Conservation (phyloP, 2,113 vertebrate genomes). For the Electrona antarctica region DNA sequence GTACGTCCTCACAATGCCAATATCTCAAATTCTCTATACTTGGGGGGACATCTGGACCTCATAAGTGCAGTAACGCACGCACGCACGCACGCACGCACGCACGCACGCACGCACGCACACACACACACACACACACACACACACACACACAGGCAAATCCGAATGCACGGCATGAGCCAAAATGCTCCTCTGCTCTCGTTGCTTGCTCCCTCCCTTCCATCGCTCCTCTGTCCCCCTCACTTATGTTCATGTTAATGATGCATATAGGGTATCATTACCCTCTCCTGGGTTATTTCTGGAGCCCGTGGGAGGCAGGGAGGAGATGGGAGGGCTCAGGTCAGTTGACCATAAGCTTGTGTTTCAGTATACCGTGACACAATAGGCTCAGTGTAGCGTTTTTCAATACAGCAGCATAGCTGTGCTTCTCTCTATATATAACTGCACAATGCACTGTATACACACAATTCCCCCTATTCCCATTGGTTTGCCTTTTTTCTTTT, state of each 20-base stretch:
- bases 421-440: background rate
- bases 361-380: slow-evolving; percentile 15
- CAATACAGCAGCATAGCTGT: background rate
- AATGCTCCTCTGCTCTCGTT: background rate
- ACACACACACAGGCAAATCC: background rate
- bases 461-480: background rate
- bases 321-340: slow-evolving; percentile 10
- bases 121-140: background rate
- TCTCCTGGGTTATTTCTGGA: slow-evolving; percentile 30
- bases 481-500: background rate
- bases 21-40: no score
- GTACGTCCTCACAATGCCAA: no score
- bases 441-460: background rate
- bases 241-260: slow-evolving; percentile 17
- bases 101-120: background rate
- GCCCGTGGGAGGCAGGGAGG: slow-evolving; percentile 18
- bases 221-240: background rate
- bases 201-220: background rate
- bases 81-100: slow-evolving; percentile 38
- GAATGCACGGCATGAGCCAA: background rate
- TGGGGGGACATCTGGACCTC: no score
- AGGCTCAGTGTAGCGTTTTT: background rate
- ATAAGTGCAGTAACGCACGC: slow-evolving; percentile 38
- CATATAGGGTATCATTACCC: slow-evolving; percentile 16
- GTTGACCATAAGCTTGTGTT: slow-evolving; percentile 12